Evolutionary conservation across 2,797 vertebrate genomes (phyloP).

Genomic region (Lateolabrax maculatus): DNA sequence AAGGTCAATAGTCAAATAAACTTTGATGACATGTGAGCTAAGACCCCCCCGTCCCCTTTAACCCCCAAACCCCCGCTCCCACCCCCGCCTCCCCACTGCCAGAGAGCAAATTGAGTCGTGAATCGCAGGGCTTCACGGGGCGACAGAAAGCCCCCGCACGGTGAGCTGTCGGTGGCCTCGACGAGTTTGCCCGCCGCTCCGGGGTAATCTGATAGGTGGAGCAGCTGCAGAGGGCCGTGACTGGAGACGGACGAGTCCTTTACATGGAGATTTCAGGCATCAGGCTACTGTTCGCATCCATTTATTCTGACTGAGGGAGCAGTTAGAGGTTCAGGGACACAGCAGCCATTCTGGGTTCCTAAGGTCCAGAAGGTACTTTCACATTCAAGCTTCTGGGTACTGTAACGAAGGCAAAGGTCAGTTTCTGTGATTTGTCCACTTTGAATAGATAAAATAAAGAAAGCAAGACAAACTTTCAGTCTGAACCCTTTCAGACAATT

Average conservation of each 20-base stretch:
- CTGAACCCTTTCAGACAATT: background rate
- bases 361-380: no score
- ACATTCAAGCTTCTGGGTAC: no score
- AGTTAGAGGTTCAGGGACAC: background rate
- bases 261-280: background rate
- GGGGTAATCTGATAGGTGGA: constrained; percentile 15
- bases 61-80: background rate
- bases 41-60: constrained; percentile 33
- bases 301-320: background rate
- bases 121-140: constrained; percentile 4
- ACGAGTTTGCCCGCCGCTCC: constrained; percentile 25
- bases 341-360: no score
- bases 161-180: constrained; percentile 7
- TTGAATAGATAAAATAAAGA: no score
- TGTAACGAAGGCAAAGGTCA: no score
- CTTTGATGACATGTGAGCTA: constrained; percentile 57
- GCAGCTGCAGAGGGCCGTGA: background rate
- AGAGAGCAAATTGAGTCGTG: constrained; percentile 41
- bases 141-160: background rate
- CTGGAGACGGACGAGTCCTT: background rate
- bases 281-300: background rate
- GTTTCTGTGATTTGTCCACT: background rate
- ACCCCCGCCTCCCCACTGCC: background rate
- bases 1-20: constrained; percentile 74
- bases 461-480: background rate